phyloP scores from a whole-genome alignment of 2,888 invertebrate genomes.

The Xylota segnis region DNA sequence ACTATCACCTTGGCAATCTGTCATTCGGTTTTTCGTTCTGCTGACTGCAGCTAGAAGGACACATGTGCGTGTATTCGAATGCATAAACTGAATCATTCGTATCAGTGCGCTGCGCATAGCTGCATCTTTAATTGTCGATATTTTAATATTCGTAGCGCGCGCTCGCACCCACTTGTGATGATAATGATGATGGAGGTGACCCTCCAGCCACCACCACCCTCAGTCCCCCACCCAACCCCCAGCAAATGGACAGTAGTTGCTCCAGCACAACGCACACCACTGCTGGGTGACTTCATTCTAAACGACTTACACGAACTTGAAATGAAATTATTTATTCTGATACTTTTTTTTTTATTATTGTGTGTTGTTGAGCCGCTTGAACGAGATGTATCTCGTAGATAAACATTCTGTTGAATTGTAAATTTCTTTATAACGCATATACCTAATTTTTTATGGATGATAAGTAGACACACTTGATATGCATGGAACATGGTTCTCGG shows the following conservation, averaged over 20 bases:
- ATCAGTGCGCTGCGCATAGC: background rate
- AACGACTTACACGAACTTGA: conserved; percentile 44
- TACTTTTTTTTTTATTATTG: conserved; percentile 19
- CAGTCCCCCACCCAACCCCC: background rate
- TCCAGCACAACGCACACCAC: too few relatives aligned
- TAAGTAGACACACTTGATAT: conserved; percentile 30
- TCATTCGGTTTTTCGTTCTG: background rate
- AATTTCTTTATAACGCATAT: conserved; percentile 7
- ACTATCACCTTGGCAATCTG: conserved; percentile 35
- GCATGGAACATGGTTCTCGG: conserved; percentile 5
- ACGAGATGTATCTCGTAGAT: conserved; percentile 30
- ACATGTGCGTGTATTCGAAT: background rate
- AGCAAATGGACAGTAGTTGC: too few relatives aligned
- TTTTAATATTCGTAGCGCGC: conserved; percentile 28
- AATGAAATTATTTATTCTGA: conserved; percentile 35
- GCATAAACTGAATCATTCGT: background rate
- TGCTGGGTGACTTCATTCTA: conserved; percentile 39
- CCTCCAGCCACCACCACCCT: too few relatives aligned
- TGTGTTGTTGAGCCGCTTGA: background rate
- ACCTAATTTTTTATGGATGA: conserved; percentile 6
- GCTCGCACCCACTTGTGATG: conserved; percentile 40
- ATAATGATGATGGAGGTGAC: background rate
- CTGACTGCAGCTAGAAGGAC: background rate
- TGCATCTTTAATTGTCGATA: conserved; percentile 35
- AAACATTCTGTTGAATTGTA: background rate